A percentile compares a stretch with the other conserved stretches of the same genome.
These are phyloP conservation scores for Portunus trituberculatus DNA, from an alignment of 1,140 invertebrate genomes.

Conservation along the genomic window DNA sequence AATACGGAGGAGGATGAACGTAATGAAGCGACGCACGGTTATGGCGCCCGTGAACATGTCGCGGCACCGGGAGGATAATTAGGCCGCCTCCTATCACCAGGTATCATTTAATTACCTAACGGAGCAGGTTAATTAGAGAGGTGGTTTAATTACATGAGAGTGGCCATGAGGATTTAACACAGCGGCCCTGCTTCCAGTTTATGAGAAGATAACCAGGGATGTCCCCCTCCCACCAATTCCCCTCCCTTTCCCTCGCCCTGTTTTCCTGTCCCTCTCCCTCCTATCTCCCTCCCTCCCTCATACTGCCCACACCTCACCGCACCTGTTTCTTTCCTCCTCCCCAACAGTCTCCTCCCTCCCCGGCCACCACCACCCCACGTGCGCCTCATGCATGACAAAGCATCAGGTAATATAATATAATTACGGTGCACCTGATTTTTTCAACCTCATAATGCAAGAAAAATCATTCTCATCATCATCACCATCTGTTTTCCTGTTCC, in stretches of 20 bases:
- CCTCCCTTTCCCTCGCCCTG: not conserved
- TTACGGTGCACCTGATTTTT: not conserved
- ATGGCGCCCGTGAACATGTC: not conserved
- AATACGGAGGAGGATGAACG: too few relatives aligned
- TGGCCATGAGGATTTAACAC: not conserved
- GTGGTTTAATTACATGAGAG: slow-evolving; percentile 7
- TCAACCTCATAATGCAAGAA: not conserved
- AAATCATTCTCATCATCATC: not conserved
- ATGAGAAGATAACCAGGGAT: not conserved
- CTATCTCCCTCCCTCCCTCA: not conserved
- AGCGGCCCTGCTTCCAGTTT: not conserved
- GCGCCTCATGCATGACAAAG: not conserved
- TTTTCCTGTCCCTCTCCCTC: not conserved
- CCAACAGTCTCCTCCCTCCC: not conserved
- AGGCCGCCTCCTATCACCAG: not conserved
- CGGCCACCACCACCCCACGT: not conserved
- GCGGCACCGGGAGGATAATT: not conserved
- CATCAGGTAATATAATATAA: not conserved
- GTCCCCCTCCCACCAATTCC: not conserved
- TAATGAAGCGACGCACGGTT: not conserved
- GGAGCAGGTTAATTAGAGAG: slow-evolving; percentile 7
- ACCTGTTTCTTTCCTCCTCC: not conserved
- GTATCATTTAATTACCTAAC: slow-evolving; percentile 2
- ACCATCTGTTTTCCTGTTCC: not conserved
- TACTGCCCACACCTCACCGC: not conserved